Percentiles rank a stretch among this genome's conserved stretches.
Conservation (phyloP, 2,113 vertebrate species). For the Morone chrysops region DNA sequence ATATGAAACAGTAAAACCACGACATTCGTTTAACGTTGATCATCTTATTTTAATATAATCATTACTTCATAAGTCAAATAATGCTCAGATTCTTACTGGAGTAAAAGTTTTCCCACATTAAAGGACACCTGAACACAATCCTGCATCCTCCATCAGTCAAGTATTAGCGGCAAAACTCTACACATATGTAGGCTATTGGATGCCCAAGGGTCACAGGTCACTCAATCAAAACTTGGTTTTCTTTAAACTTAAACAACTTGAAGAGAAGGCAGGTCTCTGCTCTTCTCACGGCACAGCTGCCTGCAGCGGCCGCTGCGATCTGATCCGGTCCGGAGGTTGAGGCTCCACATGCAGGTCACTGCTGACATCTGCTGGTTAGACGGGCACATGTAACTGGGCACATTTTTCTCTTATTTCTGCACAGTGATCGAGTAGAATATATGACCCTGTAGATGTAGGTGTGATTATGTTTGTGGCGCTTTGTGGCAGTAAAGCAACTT, state of each 20-base stretch:
- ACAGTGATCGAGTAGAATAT: background rate
- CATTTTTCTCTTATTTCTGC: background rate
- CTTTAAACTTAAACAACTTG: slow-evolving; percentile 24
- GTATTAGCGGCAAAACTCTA: background rate
- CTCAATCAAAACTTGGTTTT: background rate
- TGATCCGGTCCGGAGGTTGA: background rate
- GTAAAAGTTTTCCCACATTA: background rate
- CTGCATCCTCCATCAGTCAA: background rate
- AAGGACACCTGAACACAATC: background rate
- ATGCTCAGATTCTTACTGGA: background rate
- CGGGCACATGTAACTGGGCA: background rate
- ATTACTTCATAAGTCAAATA: background rate
- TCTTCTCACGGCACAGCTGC: background rate
- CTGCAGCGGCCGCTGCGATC: background rate
- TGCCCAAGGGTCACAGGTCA: background rate
- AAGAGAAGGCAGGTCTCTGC: no score
- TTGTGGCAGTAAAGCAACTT: background rate
- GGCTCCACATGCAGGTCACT: slow-evolving; percentile 14
- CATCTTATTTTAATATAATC: background rate
- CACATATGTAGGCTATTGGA: background rate
- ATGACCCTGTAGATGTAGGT: background rate
- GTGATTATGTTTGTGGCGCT: background rate
- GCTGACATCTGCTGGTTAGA: slow-evolving; percentile 72
- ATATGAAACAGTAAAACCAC: background rate
- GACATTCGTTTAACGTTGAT: background rate